Base-by-base conservation (phyloP, 2,888 invertebrate species). In the Caenorhabditis drosophilae region DNA sequence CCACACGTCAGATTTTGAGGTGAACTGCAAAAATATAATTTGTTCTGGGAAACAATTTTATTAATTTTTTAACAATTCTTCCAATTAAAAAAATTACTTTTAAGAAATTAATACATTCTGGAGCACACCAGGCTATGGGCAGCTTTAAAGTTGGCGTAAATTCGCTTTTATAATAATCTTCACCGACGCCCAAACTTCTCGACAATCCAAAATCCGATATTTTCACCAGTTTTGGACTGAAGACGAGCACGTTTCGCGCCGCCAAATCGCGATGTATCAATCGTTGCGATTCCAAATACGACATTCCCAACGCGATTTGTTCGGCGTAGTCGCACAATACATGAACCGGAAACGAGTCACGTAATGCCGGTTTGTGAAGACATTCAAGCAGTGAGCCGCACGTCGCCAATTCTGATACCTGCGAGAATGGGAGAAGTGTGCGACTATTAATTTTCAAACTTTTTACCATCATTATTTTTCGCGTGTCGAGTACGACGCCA, bases 41-140 rank as follows among this genome's bases (percentile, higher is more conserved):
- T 93, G 93, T 85, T 98, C 97, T 0, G 97, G 96, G 20, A 16
- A 9, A 16, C 16, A 20, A 16, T 41, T 12, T 9, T 41, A 16
- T 16, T n/a, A n/a, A n/a, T n/a, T n/a, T n/a, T n/a, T n/a, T n/a
- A n/a, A n/a, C n/a, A n/a, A n/a, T n/a, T 18, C 15, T 40, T 40
- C 40, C 6, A 15, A 22, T 45, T 18, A 12, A 25, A n/a, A n/a
- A n/a, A 47, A 26, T 4, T 2, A 57, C 48, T 49, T 92, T 89
- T 62, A 97, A 87, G 84, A 92, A 96, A 74, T 93, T 91, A 77
- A 98, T 96, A 84, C 93, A 94, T 85, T 98, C 97, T 0, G 97
- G 96, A 0, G 97, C 96, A 87, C 96, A 91, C 97, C 97, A 97
- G 2, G 97, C 97, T 70, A 97, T 95, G 0, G 97, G 97, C 58